Percentiles rank a stretch among this genome's conserved stretches.
Conservation (phyloP, 2,113 vertebrate species). For the Carettochelys insculpta region DNA sequence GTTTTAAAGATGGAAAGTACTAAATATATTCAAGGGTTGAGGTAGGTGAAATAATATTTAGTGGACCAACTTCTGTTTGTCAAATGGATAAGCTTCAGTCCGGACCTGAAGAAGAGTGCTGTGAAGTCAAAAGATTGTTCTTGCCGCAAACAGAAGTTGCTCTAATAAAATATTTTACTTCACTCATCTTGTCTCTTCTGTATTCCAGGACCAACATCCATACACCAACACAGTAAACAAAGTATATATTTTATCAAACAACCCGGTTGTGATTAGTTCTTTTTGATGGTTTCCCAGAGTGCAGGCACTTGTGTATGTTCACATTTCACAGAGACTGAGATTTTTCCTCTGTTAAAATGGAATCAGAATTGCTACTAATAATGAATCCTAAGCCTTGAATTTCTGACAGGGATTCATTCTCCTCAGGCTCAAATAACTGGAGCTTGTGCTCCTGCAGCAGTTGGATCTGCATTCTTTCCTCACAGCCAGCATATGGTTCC, state of each 20-base stretch:
- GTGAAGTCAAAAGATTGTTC: not conserved
- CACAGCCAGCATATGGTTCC: not conserved
- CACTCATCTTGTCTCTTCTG: not conserved
- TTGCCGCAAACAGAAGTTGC: not conserved
- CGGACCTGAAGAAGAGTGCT: not conserved
- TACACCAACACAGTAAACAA: not conserved
- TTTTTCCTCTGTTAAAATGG: not conserved
- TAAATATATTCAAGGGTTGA: not conserved
- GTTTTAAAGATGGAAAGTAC: not conserved
- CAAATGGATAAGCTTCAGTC: not conserved
- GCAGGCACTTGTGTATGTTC: not conserved
- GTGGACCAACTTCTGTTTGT: not conserved
- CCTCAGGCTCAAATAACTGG: not conserved
- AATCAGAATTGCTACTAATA: not conserved
- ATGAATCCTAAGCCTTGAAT: not conserved
- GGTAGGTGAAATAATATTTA: not conserved
- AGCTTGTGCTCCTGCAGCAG: not conserved
- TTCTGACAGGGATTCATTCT: not conserved
- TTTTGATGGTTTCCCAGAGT: not conserved
- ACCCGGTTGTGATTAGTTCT: fast-evolving
- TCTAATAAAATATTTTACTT: not conserved
- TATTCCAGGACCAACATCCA: not conserved
- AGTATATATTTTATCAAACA: not conserved
- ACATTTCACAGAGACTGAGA: not conserved
- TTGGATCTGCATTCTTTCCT: not conserved